Percentiles rank a stretch among this genome's conserved stretches.
Evolutionary conservation across 2,113 vertebrate genomes (phyloP).

Genomic region (Tinamus guttatus): DNA sequence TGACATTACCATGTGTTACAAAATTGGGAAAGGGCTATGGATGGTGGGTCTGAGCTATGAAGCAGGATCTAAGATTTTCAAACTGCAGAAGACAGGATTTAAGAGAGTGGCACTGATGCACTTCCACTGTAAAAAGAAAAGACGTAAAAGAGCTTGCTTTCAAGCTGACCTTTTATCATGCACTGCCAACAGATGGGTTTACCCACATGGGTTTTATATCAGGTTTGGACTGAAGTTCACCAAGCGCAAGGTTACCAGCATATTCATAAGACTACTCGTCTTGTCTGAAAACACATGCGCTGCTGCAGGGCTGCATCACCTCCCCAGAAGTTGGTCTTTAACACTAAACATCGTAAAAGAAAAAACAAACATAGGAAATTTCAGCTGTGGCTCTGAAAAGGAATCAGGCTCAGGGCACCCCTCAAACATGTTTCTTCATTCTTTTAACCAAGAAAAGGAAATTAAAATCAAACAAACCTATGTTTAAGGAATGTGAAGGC

Average conservation of each 20-base stretch:
- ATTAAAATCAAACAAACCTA: constrained; percentile 75
- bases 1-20: not conserved
- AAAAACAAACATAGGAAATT: constrained; percentile 74
- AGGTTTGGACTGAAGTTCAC: not conserved
- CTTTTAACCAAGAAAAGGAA: constrained; percentile 70
- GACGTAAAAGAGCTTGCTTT: not conserved
- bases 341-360: constrained; percentile 65
- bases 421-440: constrained; percentile 72
- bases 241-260: not conserved
- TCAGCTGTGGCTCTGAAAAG: constrained; percentile 71
- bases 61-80: not conserved
- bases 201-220: rapidly evolving
- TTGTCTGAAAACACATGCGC: not conserved
- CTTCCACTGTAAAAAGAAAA: not conserved
- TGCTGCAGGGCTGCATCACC: constrained; percentile 7
- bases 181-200: not conserved
- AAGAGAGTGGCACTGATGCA: not conserved
- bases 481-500: constrained; percentile 74
- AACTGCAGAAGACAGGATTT: not conserved
- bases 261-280: not conserved
- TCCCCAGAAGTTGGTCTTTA: constrained; percentile 55
- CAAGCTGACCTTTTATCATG: not conserved
- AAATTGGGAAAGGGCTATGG: not conserved
- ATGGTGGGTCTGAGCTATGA: not conserved
- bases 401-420: constrained; percentile 62